Evolutionary conservation across 2,113 vertebrate species (phyloP), one percentile per base, ranked within the genome.

Genomic region (Poecilia latipinna): DNA sequence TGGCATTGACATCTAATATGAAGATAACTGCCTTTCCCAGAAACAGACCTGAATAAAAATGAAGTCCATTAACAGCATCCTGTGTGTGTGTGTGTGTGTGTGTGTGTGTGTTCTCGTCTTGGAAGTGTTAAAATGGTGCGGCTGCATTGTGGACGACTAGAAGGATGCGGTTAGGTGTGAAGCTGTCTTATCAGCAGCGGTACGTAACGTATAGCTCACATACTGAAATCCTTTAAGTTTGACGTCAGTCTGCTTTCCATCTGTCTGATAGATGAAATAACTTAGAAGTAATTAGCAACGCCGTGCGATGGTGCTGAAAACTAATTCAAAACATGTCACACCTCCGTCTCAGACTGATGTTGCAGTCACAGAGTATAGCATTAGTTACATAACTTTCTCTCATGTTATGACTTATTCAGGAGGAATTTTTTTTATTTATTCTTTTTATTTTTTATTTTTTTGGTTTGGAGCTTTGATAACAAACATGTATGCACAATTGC

Each of bases 201-300:
- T 44, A 57, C 37, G 64, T 28, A 62, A 76, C 62, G 29, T 65
- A 8, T 13, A 61, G 12, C 61, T 70, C 64, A 64, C 68, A 57
- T 65, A 48, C n/a, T 57, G 39, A 32, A 31, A 80, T 67, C 51
- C 28, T 77, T 64, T 4, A 1, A 28, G 10, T 71, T 69, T 74
- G 11, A 63, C 72, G n/a, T 35, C 12, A 76, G 31, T 64, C 80
- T 24, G 12, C 57, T 77, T 72, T 74, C 28, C 62, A 70, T 35
- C 35, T 67, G 31, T 89, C 73, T 85, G 80, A 63, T 84, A 63
- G 82, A 69, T 81, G 57, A 29, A 29, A 51, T 31, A 31, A 28
- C 28, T 51, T 83, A 70, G 70, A 32, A 84, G 75, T 31, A 61
- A 67, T 80, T 60, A 54, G 61, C 61, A 48, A 33, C 17, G 72